Conservation (phyloP, 2,113 vertebrate genomes). For the Theropithecus gelada region DNA sequence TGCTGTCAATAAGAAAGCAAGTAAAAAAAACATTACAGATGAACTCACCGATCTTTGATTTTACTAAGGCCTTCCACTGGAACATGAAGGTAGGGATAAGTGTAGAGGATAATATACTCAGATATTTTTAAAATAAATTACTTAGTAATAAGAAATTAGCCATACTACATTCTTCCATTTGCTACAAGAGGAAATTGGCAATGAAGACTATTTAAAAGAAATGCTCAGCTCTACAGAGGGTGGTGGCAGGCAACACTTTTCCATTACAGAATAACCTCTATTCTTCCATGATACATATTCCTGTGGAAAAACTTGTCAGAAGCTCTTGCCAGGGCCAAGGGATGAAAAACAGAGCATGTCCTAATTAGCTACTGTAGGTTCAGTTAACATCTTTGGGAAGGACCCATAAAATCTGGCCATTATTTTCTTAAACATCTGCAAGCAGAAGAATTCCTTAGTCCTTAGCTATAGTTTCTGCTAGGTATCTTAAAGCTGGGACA, state of each 20-base stretch:
- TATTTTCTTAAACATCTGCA: not conserved
- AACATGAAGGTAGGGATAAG: not conserved
- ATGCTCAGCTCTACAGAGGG: not conserved
- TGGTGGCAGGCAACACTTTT: not conserved
- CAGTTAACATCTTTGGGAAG: constrained; percentile 22
- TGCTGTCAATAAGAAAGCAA: constrained; percentile 22
- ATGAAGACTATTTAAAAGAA: constrained; percentile 11
- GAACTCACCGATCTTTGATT: not conserved
- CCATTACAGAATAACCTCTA: not conserved
- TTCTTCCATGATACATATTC: not conserved
- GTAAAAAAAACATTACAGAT: constrained; percentile 32
- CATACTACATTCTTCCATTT: not conserved
- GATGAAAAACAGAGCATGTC: constrained; percentile 9
- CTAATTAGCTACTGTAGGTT: constrained; percentile 57
- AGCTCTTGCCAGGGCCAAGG: constrained; percentile 30
- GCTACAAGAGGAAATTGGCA: constrained; percentile 21
- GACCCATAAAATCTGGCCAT: constrained; percentile 14
- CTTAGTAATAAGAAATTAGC: constrained; percentile 3
- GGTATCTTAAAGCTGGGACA: not conserved
- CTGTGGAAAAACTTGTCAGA: constrained; percentile 33
- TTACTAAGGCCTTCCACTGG: not conserved
- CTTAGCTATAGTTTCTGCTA: not conserved
- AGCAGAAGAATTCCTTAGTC: not conserved
- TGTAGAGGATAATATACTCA: not conserved
- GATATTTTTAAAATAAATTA: constrained; percentile 59